These are phyloP conservation scores for Distichodus sexfasciatus DNA, from an alignment of 2,797 vertebrate species.

Conservation along the genomic window DNA sequence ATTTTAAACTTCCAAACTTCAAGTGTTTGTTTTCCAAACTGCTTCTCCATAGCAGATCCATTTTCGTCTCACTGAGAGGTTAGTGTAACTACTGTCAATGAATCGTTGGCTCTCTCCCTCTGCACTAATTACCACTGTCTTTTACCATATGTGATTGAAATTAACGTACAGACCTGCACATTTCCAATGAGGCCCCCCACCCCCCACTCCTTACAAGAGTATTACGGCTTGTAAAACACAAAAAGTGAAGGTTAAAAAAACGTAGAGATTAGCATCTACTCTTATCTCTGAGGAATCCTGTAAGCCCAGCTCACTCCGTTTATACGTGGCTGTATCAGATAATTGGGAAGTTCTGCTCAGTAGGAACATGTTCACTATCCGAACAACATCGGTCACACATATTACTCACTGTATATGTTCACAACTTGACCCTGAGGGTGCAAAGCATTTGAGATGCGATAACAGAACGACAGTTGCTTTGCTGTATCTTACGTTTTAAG, in stretches of 20 bases:
- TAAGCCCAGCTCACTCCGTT: conserved; percentile 29
- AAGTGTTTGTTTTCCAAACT: too few species aligned
- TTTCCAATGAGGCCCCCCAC: too few species aligned
- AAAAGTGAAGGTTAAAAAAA: conserved; percentile 43
- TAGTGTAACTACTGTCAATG: too few species aligned
- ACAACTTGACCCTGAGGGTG: not conserved
- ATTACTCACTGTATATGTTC: conserved; percentile 18
- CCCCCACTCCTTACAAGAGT: conserved; percentile 5
- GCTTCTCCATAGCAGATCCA: too few species aligned
- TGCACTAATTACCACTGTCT: too few species aligned
- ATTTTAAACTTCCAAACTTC: too few species aligned
- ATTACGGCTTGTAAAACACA: conserved; percentile 41
- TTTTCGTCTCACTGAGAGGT: too few species aligned
- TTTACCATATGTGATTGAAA: too few species aligned
- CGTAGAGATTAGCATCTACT: conserved; percentile 43
- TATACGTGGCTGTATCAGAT: conserved; percentile 31
- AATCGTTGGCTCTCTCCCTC: too few species aligned
- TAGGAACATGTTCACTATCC: conserved; percentile 29
- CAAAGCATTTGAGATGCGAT: not conserved
- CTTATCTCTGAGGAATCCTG: conserved; percentile 41
- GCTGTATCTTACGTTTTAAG: conserved; percentile 3
- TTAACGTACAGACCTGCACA: too few species aligned
- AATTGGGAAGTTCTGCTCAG: conserved; percentile 51
- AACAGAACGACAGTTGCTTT: conserved; percentile 19
- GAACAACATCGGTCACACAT: conserved; percentile 16